Conservation (phyloP, 2,888 invertebrate species). For the Crocallis elinguaria region DNA sequence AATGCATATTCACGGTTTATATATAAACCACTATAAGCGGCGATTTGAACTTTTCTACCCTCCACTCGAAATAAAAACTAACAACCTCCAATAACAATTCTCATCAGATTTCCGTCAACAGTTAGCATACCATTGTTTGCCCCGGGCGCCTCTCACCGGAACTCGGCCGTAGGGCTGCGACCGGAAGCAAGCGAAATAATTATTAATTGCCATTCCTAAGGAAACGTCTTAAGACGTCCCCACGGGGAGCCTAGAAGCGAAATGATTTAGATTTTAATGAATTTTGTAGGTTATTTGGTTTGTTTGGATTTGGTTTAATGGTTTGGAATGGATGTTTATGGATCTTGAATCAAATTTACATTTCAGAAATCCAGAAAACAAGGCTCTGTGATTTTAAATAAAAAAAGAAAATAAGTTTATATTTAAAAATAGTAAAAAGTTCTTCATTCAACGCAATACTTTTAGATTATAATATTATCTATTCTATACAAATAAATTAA, state of each 20-base stretch:
- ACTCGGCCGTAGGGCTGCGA: conserved; percentile 59
- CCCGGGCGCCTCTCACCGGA: conserved; percentile 52
- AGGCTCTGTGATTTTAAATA: no score
- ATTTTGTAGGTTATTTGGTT: conserved; percentile 45
- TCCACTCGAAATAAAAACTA: conserved; percentile 32
- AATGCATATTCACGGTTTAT: no score
- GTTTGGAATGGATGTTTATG: conserved; percentile 38
- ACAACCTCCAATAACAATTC: conserved; percentile 38
- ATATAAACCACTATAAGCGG: no score
- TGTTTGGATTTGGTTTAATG: conserved; percentile 40
- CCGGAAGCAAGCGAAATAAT: conserved; percentile 81
- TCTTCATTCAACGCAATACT: no score
- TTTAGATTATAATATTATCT: no score
- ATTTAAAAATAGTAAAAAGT: no score
- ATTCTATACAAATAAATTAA: no score
- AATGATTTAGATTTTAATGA: conserved; percentile 51
- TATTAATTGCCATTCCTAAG: conserved; percentile 76
- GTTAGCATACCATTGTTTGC: conserved; percentile 49
- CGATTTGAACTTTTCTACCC: neutral
- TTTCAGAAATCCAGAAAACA: no score
- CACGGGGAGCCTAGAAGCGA: conserved; percentile 55
- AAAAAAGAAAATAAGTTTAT: no score
- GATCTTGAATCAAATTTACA: neutral
- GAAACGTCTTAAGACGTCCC: conserved; percentile 66
- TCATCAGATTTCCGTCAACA: conserved; percentile 46